Evolutionary conservation across 2,797 vertebrate species (phyloP), one percentile per base, ranked within the genome.

Genomic region (Sparus aurata): DNA sequence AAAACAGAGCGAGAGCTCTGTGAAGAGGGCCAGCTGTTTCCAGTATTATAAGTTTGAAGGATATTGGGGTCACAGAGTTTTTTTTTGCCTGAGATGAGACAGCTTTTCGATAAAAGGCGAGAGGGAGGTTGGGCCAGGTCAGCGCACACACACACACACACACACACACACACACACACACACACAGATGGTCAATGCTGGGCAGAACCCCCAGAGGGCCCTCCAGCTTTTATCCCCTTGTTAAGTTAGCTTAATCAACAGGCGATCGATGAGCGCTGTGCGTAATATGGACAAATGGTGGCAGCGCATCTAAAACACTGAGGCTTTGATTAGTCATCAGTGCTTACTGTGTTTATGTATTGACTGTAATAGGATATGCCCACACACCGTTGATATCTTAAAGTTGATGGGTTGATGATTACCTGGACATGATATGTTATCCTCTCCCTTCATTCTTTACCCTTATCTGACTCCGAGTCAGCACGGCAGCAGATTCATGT

Each of bases 41-140:
- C 70, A 75, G 59, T 62, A 84, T 81, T 79, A 59, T 46, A 89
- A 84, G 68, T 89, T 85, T 85, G 70, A 89, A 86, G 88, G 85
- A 89, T 91, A 87, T 89, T 85, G 80, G 73, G 81, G 89, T 89
- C 78, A 43, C 18, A 49, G 67, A 87, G 73, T 81, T 86, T 38
- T 81, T 86, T 38, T 86, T 67, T 59, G 66, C 27, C 73, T 76
- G 69, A 65, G 61, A 75, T 78, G 74, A 84, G 65, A 73, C 46
- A 75, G 72, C 70, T 85, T 92, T 89, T 89, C 73, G 91, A 85
- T 91, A 81, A 69, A 73, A 73, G 65, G 69, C 70, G 80, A 76
- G 81, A 70, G 61, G 66, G 55, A 85, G 82, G 73, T 87, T 72
- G 70, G 67, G 50, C 50, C 66, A 65, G 82, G 84, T 82, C 85